Evolutionary conservation across 30 jellyfish, hydroid and myxozoan genomes (phyloP), one percentile per base, ranked within the genome.

Genomic region (Pseudorhiza aurosa): DNA sequence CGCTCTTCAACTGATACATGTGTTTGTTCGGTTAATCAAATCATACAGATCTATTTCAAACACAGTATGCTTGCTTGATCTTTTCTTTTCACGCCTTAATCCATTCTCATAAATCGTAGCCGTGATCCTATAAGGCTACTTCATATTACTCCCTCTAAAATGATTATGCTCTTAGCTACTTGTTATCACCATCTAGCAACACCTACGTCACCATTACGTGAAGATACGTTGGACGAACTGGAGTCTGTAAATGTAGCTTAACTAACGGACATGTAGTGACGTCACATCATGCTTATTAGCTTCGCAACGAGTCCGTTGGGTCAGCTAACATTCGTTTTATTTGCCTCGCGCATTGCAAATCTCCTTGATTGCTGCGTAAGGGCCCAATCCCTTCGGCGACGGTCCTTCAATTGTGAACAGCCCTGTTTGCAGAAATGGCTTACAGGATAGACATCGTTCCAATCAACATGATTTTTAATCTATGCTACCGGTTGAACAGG

Each of bases 1-100:
- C 88, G 88, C 88, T 75, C 88, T 75, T 75, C 78, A 56, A 59
- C 67, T 75, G 88, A 59, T 75, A 59, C 88, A 32, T 58, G 36
- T 75, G 76, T 75, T 75, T 75, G 78, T 60, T 56, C 88, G 24
- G 70, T 46, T 75, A 75, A 75, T 75, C 88, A 75, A 75, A 60
- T 75, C 88, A 72, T 42, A 72, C 40, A n/a, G 35, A 28, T 22
- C 73, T 32, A 47, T 49, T 51, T 18, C 45, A 39, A 30, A 72
- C 70, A 56, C 30, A 10, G 71, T 72, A 36, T 56, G 71, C 85
- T 47, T 55, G 72, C 45, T 21, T 55, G 27, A 72, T 49, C 85
- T 40, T 22, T 30, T 2, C 73, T 40, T 67, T 67, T 37, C 81
- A 67, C 42, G 15, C 56, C 19, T 33, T 47, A 72, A 72, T 72